phyloP scores from a whole-genome alignment of 2,113 vertebrate species.

The Ameiurus melas region DNA sequence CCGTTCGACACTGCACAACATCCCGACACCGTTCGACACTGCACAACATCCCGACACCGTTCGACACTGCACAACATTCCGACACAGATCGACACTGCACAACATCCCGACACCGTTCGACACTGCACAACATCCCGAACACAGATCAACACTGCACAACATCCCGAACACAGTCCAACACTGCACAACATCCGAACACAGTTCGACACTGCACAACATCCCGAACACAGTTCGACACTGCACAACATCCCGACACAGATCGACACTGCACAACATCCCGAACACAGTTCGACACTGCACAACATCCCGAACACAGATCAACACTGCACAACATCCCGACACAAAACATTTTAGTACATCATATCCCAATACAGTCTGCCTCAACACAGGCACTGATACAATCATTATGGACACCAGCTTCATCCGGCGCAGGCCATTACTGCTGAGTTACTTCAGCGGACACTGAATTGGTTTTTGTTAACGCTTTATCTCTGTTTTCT shows the following conservation, averaged over 20 bases:
- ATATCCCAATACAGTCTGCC: too few species aligned
- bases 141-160: too few species aligned
- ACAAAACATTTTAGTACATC: too few species aligned
- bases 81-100: not conserved
- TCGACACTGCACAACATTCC: not conserved
- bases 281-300: not conserved
- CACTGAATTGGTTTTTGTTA: not conserved
- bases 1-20: not conserved
- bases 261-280: not conserved
- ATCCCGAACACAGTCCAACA: too few species aligned
- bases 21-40: not conserved
- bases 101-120: not conserved
- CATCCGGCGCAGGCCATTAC: too few species aligned
- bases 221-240: not conserved
- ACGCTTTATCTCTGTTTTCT: not conserved
- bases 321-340: not conserved
- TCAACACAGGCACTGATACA: too few species aligned
- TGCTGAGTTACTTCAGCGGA: not conserved
- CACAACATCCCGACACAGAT: not conserved
- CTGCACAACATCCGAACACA: not conserved
- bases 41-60: not conserved
- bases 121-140: not conserved
- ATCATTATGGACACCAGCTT: too few species aligned
- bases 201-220: not conserved
- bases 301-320: not conserved